These are phyloP conservation scores for Petrocephalus zakoni DNA, from an alignment of 2,113 vertebrate species.

Conservation along the genomic window DNA sequence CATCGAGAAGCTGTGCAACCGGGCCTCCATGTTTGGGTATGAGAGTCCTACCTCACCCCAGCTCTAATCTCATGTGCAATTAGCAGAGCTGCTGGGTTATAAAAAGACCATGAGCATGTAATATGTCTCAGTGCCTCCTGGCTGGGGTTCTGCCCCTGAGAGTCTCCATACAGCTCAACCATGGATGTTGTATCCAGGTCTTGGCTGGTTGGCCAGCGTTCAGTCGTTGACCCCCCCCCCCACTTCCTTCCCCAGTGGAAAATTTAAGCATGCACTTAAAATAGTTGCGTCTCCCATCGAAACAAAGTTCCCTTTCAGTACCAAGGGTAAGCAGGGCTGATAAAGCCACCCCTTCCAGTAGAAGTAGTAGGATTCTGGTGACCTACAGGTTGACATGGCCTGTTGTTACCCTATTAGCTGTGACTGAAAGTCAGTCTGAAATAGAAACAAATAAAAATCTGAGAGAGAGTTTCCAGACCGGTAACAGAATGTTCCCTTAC, in stretches of 20 bases:
- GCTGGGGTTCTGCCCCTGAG: background rate
- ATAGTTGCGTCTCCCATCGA: background rate
- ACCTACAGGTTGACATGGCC: conserved; percentile 18
- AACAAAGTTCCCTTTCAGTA: background rate
- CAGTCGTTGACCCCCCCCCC: background rate
- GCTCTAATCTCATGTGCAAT: background rate
- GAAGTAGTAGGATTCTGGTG: background rate
- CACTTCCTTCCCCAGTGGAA: background rate
- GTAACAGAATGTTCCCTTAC: background rate
- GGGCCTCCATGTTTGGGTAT: conserved; percentile 78
- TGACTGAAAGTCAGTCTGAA: background rate
- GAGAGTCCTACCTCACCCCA: conserved; percentile 9
- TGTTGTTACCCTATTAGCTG: conserved; percentile 18
- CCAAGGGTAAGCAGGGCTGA: background rate
- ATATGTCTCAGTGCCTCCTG: background rate
- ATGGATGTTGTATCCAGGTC: background rate
- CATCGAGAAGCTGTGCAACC: conserved; percentile 76
- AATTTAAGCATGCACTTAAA: background rate
- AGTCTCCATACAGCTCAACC: background rate
- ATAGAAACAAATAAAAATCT: background rate
- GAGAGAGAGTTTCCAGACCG: background rate
- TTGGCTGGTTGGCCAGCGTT: background rate
- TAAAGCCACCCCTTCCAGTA: background rate
- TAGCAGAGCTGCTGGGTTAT: background rate
- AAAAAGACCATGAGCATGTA: background rate